Evolutionary conservation across 1,140 invertebrate species (phyloP).

Genomic region (Nymphalis io): DNA sequence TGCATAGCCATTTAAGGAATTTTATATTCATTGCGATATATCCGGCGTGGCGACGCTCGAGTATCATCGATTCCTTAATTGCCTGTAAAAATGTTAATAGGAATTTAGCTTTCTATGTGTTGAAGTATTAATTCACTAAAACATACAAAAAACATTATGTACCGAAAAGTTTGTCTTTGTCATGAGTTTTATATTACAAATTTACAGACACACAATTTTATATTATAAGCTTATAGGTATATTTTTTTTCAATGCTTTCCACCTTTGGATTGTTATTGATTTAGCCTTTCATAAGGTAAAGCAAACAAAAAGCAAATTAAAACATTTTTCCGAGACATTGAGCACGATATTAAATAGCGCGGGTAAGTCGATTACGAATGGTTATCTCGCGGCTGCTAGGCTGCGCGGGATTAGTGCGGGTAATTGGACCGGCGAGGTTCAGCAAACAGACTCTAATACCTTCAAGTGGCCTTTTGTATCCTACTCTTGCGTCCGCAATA

Average conservation of each 20-base stretch:
- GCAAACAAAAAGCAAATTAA: constrained; percentile 50
- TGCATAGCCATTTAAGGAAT: constrained; percentile 29
- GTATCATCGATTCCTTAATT: constrained; percentile 14
- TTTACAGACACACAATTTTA: too few species aligned
- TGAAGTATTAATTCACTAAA: background rate
- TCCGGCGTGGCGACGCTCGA: constrained; percentile 6
- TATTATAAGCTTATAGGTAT: too few species aligned
- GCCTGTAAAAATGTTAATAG: constrained; percentile 2
- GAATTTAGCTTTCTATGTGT: background rate
- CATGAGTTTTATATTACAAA: too few species aligned
- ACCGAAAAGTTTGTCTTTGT: too few species aligned
- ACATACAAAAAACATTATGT: too few species aligned
- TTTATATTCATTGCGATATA: constrained; percentile 16
- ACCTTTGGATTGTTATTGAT: background rate
- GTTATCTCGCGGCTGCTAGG: constrained; percentile 54
- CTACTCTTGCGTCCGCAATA: constrained; percentile 19
- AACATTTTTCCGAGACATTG: constrained; percentile 63
- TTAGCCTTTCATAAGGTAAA: background rate
- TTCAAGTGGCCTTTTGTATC: constrained; percentile 48
- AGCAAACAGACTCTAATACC: constrained; percentile 34
- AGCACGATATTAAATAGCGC: constrained; percentile 65
- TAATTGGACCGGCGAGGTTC: constrained; percentile 51
- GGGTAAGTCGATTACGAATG: constrained; percentile 62
- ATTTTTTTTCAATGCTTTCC: background rate
- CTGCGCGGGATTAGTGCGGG: constrained; percentile 56